Conservation (phyloP, 2,113 vertebrate genomes). For the Oreotragus oreotragus region DNA sequence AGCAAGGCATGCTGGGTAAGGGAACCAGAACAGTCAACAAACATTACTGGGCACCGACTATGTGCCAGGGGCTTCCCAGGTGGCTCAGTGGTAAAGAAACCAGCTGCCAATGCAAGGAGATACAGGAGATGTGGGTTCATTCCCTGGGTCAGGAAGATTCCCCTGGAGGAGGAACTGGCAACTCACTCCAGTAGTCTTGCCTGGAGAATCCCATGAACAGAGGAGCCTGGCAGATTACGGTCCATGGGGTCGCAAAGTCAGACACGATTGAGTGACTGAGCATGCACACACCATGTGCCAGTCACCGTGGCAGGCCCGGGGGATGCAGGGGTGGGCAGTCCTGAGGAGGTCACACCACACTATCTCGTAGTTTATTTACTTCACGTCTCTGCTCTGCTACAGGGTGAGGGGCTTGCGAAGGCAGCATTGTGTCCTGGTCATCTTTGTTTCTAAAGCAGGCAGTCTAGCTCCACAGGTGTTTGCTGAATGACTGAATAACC, state of each 20-base stretch:
- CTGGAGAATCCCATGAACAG: not conserved
- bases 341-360: not conserved
- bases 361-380: not conserved
- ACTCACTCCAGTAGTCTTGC: not conserved
- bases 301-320: not conserved
- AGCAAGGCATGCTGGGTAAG: fast-evolving
- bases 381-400: not conserved
- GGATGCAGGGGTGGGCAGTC: fast-evolving
- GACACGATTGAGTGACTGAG: not conserved
- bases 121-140: not conserved
- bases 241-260: not conserved
- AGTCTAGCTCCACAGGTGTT: not conserved
- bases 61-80: not conserved
- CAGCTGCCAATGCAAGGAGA: not conserved
- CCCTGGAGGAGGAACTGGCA: not conserved
- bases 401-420: not conserved
- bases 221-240: not conserved
- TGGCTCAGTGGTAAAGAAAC: not conserved
- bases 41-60: not conserved
- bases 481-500: not conserved
- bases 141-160: not conserved
- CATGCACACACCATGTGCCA: fast-evolving
- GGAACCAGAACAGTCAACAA: not conserved
- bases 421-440: not conserved
- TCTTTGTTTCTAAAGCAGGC: not conserved